Base-by-base conservation (phyloP, 2,113 vertebrate species). In the Okapia johnstoni region DNA sequence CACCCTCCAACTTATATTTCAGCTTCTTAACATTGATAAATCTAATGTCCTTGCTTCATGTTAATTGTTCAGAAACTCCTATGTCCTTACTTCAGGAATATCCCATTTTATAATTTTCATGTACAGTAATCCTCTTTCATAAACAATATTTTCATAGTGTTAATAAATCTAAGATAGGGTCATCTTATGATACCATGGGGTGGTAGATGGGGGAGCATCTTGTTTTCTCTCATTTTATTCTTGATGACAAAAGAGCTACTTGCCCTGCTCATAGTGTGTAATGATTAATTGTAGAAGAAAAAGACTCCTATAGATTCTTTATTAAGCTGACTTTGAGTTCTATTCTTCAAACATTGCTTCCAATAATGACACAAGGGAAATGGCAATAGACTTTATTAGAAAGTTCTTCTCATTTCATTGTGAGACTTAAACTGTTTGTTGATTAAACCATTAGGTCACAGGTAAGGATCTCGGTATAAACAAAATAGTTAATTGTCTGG, bases 161-260 rank as follows among this genome's bases (percentile, higher is more conserved):
- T 88, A 8, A n/a, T 87, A 85, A 79, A 93, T 52, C 1, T 15
- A 84, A 84, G 19, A 2, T 33, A 36, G 33, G 21, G 36, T 48
- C 48, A 88, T 88, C 63, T 55, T 17, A 19, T 55, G 19, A 6
- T 73, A 8, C 10, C 46, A 88, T 81, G 30, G 46, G 7, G 4
- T 96, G 25, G 10, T 93, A 16, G 10, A 36, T 80, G 28, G 12
- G 13, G 7, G 6, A 46, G 3, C 13, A 70, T 28, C 43, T 58
- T 50, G 5, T 50, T 88, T 70, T 93, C 28, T 84, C 14, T 88
- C 26, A 80, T 85, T 93, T 96, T 96, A 95, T 96, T 85, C 30
- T 54, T 85, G 2, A 85, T 88, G 48, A 57, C 21, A 73, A 52
- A 85, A 60, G 33, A 77, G 26, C 13, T 61, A 52, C 10, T 57